These are phyloP conservation scores for Cossypha niveicapilla DNA, from an alignment of 2,797 vertebrate species.

Conservation along the genomic window DNA sequence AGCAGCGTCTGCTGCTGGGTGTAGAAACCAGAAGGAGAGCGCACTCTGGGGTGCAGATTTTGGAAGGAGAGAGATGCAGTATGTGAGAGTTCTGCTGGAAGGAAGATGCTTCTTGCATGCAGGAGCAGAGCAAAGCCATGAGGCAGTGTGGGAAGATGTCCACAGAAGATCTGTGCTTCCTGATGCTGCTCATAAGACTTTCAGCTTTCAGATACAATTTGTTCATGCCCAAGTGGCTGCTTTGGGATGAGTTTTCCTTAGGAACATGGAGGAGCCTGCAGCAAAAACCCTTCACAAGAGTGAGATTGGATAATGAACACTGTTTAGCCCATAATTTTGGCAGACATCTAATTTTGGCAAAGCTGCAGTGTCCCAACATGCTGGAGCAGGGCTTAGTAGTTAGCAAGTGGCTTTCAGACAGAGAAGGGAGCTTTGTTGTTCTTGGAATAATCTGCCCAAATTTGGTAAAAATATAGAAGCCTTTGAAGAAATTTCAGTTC, in stretches of 20 bases:
- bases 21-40: not conserved
- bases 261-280: not conserved
- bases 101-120: not conserved
- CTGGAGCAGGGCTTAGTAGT: not conserved
- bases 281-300: not conserved
- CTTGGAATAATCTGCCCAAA: constrained; percentile 12
- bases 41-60: not conserved
- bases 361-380: not conserved
- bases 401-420: not conserved
- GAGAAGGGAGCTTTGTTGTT: not conserved
- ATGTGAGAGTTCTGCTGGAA: not conserved
- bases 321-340: constrained; percentile 5
- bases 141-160: not conserved
- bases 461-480: not conserved
- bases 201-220: not conserved
- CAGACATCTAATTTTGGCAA: not conserved
- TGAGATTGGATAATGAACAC: not conserved
- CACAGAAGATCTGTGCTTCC: not conserved
- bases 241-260: not conserved
- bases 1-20: not conserved
- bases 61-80: not conserved
- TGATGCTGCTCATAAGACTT: not conserved
- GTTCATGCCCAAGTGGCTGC: not conserved
- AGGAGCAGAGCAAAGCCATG: not conserved
- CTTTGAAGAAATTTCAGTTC: constrained; percentile 33